Base-by-base conservation (phyloP, 2,888 invertebrate genomes). In the Eudemis profundana region DNA sequence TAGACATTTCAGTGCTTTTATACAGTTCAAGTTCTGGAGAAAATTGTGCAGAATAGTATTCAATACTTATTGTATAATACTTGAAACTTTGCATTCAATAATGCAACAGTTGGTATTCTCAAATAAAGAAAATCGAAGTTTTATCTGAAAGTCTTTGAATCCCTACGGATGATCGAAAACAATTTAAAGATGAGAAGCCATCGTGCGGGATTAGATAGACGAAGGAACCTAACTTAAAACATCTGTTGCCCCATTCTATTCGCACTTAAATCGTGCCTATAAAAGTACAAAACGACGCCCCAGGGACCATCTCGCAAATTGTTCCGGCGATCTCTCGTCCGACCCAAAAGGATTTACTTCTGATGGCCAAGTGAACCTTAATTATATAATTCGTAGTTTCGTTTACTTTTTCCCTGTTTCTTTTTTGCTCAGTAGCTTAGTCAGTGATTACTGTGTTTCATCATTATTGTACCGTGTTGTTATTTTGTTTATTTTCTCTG, bases 301-400 rank as follows among this genome's bases (percentile, higher is more conserved):
- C 42, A 17, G 68, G 64, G 71, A 64, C 70, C 68, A 69, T 71
- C 69, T 69, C 74, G 72, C 71, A 74, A 74, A 75, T 74, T 73
- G 73, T 70, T 66, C 71, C 59, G 69, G 51, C 67, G 70, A 73
- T 69, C 74, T 69, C 63, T 49, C 47, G 54, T 50, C 64, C 69
- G 54, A 70, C 71, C 74, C 71, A 74, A 75, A 80, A 78, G 82
- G 83, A 80, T 83, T 82, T 79, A 78, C 80, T 79, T 75, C 76
- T 78, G 80, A 82, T 79, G 79, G 78, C 74, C 74, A 75, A 75
- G 75, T 74, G 75, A 73, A 75, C 78, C 79, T 77, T 84, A 84
- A 84, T 85, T 84, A 83, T 75, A 75, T 76, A 75, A 77, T 78
- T 75, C 75, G 69, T 75, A 74, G 77, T 77, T 75, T 71, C 70